Base-by-base conservation (phyloP, 1,140 invertebrate species). In the Orchesella cincta region DNA sequence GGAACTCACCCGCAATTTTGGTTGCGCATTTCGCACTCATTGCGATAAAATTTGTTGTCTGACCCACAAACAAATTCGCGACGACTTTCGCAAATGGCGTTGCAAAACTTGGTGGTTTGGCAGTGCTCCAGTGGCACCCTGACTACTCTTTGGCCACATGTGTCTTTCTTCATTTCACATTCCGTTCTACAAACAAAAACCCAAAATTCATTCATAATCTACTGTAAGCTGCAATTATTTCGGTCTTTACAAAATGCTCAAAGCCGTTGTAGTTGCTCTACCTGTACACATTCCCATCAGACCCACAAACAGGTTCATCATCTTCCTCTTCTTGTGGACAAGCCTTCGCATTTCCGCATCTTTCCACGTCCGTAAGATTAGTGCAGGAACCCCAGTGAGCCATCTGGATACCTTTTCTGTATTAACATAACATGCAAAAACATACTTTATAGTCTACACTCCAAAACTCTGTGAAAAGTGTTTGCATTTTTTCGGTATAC, bases 1-100 rank as follows among this genome's bases (percentile, higher is more conserved):
- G n/a, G n/a, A n/a, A 86, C 87, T 88, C 85, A 93, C 92, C 94
- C 94, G 86, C 94, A 97, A 85, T 96, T 96, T 84, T 93, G 90
- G 83, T 91, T 90, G 84, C 92, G 92, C 94, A 98, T 96, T 84
- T 95, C 92, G 84, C 96, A 98, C 85, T 94, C 92, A 85, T 94
- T 97, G 81, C 91, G 90, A 87, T 98, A 98, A 81, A 96, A 92
- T 83, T 93, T 91, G 83, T 93, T 94, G 84, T 98, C 94, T 5
- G 93, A 96, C 39, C 46, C 23, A 29, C 46, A 29, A 26, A 97
- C 94, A 82, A 93, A 94, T 77, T 91, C 89, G 71, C 90, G 88
- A 18, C 91, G 90, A 75, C 81, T 78, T 29, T 91, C 90, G 83
- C 92, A 93, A 81, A 91, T 89, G 57, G 91, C 88, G 81, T 94